phyloP scores from a whole-genome alignment of 2,888 invertebrate species.

The Lasiommata megera region DNA sequence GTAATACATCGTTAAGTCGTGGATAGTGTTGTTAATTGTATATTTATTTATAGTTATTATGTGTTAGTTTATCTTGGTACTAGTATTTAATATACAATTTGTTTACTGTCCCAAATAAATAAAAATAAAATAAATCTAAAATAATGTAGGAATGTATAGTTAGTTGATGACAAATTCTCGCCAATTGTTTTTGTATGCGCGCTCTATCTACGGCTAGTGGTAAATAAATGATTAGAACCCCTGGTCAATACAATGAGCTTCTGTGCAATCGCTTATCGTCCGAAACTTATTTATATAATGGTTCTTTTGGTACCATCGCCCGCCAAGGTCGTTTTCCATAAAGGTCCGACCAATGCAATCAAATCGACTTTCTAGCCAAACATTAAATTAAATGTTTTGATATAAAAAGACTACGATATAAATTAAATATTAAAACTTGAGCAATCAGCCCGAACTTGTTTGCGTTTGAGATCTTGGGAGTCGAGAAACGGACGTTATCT shows the following conservation, averaged over 20 bases:
- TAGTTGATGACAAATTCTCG: too few relatives aligned
- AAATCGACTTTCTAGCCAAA: constrained; percentile 5
- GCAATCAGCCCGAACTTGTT: constrained; percentile 22
- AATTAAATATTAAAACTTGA: constrained; percentile 9
- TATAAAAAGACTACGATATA: constrained; percentile 7
- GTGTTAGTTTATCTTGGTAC: too few relatives aligned
- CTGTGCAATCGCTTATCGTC: not conserved
- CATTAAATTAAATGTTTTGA: not conserved
- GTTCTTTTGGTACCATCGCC: not conserved
- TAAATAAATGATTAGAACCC: too few relatives aligned
- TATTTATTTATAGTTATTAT: too few relatives aligned
- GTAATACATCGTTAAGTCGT: too few relatives aligned
- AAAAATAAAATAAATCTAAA: too few relatives aligned
- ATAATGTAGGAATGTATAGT: too few relatives aligned
- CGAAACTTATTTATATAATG: not conserved
- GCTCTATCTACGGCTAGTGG: too few relatives aligned
- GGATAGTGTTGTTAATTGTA: too few relatives aligned
- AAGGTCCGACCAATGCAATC: constrained; percentile 7
- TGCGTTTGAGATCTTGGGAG: constrained; percentile 10
- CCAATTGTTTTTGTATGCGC: too few relatives aligned
- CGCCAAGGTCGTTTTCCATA: constrained; percentile 2
- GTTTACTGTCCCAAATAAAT: too few relatives aligned
- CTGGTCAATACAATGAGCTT: not conserved
- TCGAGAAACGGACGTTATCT: constrained; percentile 12
- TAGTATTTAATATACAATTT: too few relatives aligned